Percentiles rank a stretch among this genome's conserved stretches.
Conservation (phyloP, 2,113 vertebrate genomes). For the Takifugu flavidus region DNA sequence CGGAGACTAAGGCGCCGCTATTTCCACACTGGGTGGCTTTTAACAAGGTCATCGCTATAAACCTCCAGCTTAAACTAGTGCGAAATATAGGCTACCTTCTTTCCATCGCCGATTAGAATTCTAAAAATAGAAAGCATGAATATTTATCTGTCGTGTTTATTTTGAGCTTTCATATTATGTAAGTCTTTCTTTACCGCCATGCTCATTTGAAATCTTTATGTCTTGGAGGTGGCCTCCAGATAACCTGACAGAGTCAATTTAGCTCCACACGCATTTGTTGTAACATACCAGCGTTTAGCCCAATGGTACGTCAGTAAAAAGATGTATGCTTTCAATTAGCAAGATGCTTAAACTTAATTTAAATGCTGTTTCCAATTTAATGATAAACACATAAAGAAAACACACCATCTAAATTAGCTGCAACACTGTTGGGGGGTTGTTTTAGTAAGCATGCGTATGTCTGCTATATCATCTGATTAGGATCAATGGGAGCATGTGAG, state of each 20-base stretch:
- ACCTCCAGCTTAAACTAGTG: slow-evolving; percentile 14
- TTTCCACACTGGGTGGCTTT: slow-evolving; percentile 36
- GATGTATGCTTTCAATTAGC: not conserved
- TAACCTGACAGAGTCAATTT: too few relatives aligned
- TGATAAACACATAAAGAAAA: not conserved
- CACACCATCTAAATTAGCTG: not conserved
- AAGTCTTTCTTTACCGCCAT: not conserved
- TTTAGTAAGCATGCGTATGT: slow-evolving; percentile 49
- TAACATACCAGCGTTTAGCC: not conserved
- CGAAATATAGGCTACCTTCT: slow-evolving; percentile 3
- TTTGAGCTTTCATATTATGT: not conserved
- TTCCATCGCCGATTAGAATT: not conserved
- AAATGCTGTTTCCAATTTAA: not conserved
- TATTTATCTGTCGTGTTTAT: not conserved
- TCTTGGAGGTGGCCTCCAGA: too few relatives aligned
- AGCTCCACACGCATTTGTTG: not conserved
- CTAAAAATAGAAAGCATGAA: too few relatives aligned
- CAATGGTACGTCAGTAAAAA: slow-evolving; percentile 2
- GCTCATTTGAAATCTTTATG: too few relatives aligned
- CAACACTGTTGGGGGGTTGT: slow-evolving; percentile 5
- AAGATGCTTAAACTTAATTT: too few relatives aligned
- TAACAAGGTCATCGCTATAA: slow-evolving; percentile 38
- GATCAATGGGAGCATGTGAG: slow-evolving; percentile 58
- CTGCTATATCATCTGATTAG: slow-evolving; percentile 44
- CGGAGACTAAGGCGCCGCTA: slow-evolving; percentile 30